Conservation (phyloP, 2,113 vertebrate species). For the Panurus biarmicus region DNA sequence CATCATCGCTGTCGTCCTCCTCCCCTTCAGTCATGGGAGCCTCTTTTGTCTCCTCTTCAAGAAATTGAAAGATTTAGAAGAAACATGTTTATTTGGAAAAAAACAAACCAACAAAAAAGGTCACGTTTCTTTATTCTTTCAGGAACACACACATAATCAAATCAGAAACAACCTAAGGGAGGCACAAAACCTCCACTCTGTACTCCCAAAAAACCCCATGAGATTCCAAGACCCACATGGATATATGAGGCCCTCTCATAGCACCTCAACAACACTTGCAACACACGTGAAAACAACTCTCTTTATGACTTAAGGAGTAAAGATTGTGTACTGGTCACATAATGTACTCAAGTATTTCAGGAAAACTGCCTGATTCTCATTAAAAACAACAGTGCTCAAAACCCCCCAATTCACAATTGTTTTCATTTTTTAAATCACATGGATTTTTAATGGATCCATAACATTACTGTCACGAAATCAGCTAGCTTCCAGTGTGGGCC, state of each 20-base stretch:
- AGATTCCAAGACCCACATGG: background rate
- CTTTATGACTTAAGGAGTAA: background rate
- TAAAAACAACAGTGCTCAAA: background rate
- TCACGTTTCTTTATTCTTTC: background rate
- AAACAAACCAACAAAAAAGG: too few species aligned
- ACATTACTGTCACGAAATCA: background rate
- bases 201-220: background rate
- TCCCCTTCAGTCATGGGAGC: conserved; percentile 73
- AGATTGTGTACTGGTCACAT: background rate
- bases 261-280: background rate
- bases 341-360: background rate
- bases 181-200: background rate
- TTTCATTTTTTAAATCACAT: background rate
- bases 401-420: accelerated
- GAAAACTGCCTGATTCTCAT: background rate
- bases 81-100: background rate
- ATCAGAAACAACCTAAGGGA: background rate
- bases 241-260: background rate
- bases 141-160: background rate
- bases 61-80: background rate
- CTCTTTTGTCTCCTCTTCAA: conserved; percentile 76
- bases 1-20: conserved; percentile 70
- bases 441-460: background rate
- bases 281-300: accelerated
- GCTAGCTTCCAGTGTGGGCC: background rate